Conservation (phyloP, 37 sponge, comb jelly and placozoan genomes). For the Halisarca cf. caerulea region DNA sequence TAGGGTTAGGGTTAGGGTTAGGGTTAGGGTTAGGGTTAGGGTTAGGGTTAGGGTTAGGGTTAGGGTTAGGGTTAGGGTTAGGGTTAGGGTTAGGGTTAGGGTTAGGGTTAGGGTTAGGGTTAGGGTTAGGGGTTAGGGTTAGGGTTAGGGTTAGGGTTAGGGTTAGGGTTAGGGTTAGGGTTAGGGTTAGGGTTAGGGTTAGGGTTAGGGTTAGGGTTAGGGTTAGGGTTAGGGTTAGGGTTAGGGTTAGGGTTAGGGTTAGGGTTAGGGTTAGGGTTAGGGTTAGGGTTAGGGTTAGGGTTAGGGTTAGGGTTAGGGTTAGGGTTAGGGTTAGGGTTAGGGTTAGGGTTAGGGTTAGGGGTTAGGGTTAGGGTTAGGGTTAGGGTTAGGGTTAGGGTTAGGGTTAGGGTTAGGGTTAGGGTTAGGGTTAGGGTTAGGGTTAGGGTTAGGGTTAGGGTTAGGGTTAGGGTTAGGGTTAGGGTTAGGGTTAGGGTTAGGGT, state of each 20-base stretch:
- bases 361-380: too few relatives aligned
- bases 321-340: slow-evolving; percentile 37
- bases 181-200: slow-evolving; percentile 31
- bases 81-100: too few relatives aligned
- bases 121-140: too few relatives aligned
- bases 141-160: slow-evolving; percentile 37
- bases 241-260: slow-evolving; percentile 37
- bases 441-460: slow-evolving; percentile 37
- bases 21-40: too few relatives aligned
- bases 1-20: too few relatives aligned
- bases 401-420: slow-evolving; percentile 28
- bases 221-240: slow-evolving; percentile 37
- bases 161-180: slow-evolving; percentile 16
- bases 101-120: too few relatives aligned
- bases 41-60: too few relatives aligned
- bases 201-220: slow-evolving; percentile 37
- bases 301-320: slow-evolving; percentile 35
- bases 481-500: slow-evolving; percentile 37
- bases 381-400: slow-evolving; percentile 9
- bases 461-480: slow-evolving; percentile 37
- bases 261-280: slow-evolving; percentile 37
- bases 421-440: slow-evolving; percentile 37
- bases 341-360: too few relatives aligned
- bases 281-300: slow-evolving; percentile 37
- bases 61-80: too few relatives aligned